These are phyloP conservation scores for Hemistola chrysoprasaria DNA, from an alignment of 2,888 invertebrate genomes.

Conservation along the genomic window DNA sequence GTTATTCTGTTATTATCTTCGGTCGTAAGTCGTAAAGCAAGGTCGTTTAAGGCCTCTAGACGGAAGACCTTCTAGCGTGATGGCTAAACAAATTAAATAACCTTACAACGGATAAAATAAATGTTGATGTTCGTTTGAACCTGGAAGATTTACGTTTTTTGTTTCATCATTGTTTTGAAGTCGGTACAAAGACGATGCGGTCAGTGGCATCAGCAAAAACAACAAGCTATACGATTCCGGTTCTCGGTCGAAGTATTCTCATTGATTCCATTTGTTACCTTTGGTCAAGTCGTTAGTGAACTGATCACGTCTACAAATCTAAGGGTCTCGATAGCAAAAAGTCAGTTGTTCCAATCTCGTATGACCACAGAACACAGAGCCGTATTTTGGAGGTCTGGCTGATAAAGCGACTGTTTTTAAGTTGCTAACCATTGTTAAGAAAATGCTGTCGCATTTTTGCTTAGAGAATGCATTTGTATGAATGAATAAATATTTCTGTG, in stretches of 20 bases:
- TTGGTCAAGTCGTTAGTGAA: constrained; percentile 17
- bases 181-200: constrained; percentile 14
- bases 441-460: too few species aligned
- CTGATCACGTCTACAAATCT: constrained; percentile 27
- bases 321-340: constrained; percentile 21
- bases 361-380: too few species aligned
- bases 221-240: constrained; percentile 21
- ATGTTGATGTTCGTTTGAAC: constrained; percentile 7
- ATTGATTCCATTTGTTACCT: constrained; percentile 21
- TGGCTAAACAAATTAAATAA: constrained; percentile 27
- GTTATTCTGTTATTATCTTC: constrained; percentile 30
- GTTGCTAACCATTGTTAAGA: too few species aligned
- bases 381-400: too few species aligned
- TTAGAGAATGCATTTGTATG: too few species aligned
- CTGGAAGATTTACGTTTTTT: constrained; percentile 13
- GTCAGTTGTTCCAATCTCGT: background rate
- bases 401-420: too few species aligned
- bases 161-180: constrained; percentile 14
- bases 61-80: constrained; percentile 35
- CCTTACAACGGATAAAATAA: constrained; percentile 11
- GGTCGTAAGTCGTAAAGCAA: constrained; percentile 26
- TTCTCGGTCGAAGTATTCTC: constrained; percentile 15
- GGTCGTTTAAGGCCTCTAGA: constrained; percentile 30
- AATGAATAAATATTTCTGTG: too few species aligned
- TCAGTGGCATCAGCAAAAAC: constrained; percentile 28